These are phyloP conservation scores for Hedya salicella DNA, from an alignment of 2,888 invertebrate species.

Conservation along the genomic window DNA sequence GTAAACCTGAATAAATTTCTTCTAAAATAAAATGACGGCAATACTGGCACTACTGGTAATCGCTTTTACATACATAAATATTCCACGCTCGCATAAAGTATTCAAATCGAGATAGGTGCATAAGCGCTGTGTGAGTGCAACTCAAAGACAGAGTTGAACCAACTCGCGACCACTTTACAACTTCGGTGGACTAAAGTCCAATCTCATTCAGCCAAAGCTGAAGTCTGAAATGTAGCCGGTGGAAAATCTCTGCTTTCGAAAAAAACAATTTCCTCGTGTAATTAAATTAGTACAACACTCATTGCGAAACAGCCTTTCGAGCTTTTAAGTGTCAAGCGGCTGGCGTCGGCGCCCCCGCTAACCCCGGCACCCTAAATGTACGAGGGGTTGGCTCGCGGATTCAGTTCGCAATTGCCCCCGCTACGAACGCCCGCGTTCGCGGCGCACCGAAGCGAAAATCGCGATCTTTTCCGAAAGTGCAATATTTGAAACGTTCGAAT, in stretches of 20 bases:
- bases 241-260: constrained; percentile 6
- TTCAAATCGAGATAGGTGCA: neutral
- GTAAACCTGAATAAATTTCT: too few species aligned
- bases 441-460: constrained; percentile 52
- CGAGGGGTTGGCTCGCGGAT: constrained; percentile 29
- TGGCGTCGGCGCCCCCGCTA: constrained; percentile 56
- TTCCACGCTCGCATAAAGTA: too few species aligned
- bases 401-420: constrained; percentile 50
- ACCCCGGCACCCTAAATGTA: constrained; percentile 64
- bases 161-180: constrained; percentile 24
- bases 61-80: too few species aligned
- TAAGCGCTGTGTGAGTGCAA: neutral
- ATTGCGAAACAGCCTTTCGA: constrained; percentile 36
- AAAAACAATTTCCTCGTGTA: constrained; percentile 36
- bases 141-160: constrained; percentile 4
- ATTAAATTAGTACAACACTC: constrained; percentile 44
- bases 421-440: constrained; percentile 53
- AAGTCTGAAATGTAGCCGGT: constrained; percentile 19
- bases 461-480: constrained; percentile 76
- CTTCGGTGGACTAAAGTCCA: neutral
- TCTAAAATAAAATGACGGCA: too few species aligned
- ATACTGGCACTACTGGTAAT: too few species aligned
- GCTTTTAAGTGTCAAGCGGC: constrained; percentile 36
- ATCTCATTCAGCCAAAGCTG: constrained; percentile 7
- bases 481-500: constrained; percentile 67